Base-by-base conservation (phyloP, 2,113 vertebrate species). In the Stomatorhinus ivindoensis region DNA sequence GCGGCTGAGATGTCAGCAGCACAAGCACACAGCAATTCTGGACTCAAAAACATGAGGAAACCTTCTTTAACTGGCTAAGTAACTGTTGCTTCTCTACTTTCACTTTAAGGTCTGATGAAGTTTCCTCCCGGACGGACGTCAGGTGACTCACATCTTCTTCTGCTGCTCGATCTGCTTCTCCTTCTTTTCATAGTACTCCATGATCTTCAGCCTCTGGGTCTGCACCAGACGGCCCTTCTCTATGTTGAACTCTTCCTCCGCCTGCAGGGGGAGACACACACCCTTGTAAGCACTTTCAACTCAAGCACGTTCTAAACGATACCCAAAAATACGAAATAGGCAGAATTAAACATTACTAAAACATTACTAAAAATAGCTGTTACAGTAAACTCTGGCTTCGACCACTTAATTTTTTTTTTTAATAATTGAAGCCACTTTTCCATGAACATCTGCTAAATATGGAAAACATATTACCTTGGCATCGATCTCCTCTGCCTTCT, bases 141-240 rank as follows among this genome's bases (percentile, higher is more conserved):
- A 48, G 85, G 9, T 93, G 89, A 93, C 96, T 96, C 93, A 99
- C 98, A 99, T 99, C 95, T 99, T 99, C 95, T 99, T 99, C 91
- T 99, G 98, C 92, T 99, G 98, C 91, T 99, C 98, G 55, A 99
- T 99, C 94, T 99, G 98, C 92, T 99, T 99, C 93, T 99, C 98
- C 90, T 99, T 99, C 95, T 99, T 99, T 94, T 99, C 98, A 51
- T 99, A 99, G 90, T 99, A 99, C 91, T 99, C 98, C 98, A 99
- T 99, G 69, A 99, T 99, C 95, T 99, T 99, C 94, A 99, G 94
- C 91, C 98, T 96, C 93, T 99, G 98, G 6, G 98, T 99, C 91
- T 99, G 98, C 89, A 99, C 98, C 91, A 99, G 96, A 1, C 98
- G 98, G 89, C 98, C 98, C 92, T 99, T 99, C 94, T 99, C 98